phyloP scores from a whole-genome alignment of 2,113 vertebrate species.

The Thalassarche chlororhynchos region DNA sequence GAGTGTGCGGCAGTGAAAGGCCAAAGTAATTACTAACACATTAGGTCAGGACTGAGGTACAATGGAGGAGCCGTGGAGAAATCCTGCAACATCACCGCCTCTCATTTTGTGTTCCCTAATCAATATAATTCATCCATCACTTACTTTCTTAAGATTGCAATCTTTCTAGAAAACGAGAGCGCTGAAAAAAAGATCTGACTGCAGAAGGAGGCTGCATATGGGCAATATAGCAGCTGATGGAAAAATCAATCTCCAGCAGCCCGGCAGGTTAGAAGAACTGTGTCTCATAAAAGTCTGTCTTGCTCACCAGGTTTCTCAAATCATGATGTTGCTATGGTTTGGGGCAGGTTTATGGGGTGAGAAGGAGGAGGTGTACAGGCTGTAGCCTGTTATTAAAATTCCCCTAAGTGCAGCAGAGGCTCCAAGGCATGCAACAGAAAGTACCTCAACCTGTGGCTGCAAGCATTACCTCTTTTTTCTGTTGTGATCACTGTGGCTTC shows the following conservation, averaged over 20 bases:
- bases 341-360: constrained; percentile 44
- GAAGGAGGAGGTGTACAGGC: background rate
- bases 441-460: background rate
- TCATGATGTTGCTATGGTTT: constrained; percentile 19
- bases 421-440: background rate
- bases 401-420: background rate
- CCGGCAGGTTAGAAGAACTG: constrained; percentile 26
- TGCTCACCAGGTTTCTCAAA: constrained; percentile 6
- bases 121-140: constrained; percentile 55
- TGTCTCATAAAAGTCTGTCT: constrained; percentile 28
- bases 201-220: constrained; percentile 12
- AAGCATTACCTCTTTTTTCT: constrained; percentile 87
- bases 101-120: constrained; percentile 14
- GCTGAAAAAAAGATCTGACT: background rate
- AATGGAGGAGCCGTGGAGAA: background rate
- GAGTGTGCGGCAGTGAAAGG: background rate
- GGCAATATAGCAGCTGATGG: constrained; percentile 5
- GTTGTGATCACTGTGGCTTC: constrained; percentile 94
- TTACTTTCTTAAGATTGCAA: constrained; percentile 40
- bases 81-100: constrained; percentile 3
- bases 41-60: background rate
- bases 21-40: background rate
- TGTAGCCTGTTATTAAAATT: background rate
- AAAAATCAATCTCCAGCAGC: background rate
- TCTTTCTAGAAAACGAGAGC: constrained; percentile 14